Percentiles rank a stretch among this genome's conserved stretches.
Evolutionary conservation across 2,797 vertebrate genomes (phyloP).

Genomic region (Brachymystax lenok): DNA sequence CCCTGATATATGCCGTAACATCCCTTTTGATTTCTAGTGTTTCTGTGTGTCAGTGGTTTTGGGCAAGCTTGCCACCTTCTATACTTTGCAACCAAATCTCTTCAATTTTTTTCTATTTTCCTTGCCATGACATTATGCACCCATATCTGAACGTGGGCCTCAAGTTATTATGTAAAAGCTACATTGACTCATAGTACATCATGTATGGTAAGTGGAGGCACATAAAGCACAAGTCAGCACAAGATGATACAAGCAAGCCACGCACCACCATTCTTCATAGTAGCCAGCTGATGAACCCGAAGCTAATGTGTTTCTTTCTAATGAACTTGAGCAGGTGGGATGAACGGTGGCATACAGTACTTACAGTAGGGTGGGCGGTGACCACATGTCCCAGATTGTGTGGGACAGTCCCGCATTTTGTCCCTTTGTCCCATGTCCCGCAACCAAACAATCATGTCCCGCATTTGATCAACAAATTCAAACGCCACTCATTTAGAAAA

Average conservation of each 20-base stretch:
- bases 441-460: no score
- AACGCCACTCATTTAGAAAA: no score
- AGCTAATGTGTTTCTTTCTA: constrained; percentile 18
- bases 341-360: constrained; percentile 14
- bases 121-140: neutral
- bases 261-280: neutral
- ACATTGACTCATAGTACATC: neutral
- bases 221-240: neutral
- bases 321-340: constrained; percentile 23
- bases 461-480: no score
- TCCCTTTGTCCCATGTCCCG: no score
- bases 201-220: neutral
- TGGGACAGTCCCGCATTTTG: no score
- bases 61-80: neutral
- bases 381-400: neutral
- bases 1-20: constrained; percentile 14
- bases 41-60: neutral
- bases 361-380: neutral
- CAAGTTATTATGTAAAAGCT: neutral
- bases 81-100: neutral
- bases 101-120: neutral
- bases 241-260: neutral
- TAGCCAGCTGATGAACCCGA: neutral
- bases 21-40: constrained; percentile 1
- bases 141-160: neutral